phyloP scores from a whole-genome alignment of 2,113 vertebrate species.

The Labeo catla region DNA sequence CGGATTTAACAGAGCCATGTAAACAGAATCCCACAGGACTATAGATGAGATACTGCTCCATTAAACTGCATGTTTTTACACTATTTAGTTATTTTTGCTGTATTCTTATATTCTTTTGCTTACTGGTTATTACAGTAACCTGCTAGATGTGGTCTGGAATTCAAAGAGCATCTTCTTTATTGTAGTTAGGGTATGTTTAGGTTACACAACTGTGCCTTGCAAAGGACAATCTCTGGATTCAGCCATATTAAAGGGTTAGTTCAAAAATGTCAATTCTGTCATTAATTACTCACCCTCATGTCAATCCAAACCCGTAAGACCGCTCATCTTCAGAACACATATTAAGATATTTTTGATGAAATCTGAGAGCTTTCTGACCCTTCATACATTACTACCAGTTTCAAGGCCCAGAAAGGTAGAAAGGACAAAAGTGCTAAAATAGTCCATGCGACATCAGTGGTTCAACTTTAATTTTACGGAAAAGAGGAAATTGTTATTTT shows the following conservation, averaged over 20 bases:
- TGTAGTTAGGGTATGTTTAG: neutral
- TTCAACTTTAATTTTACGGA: no score
- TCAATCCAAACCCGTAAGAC: no score
- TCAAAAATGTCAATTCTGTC: no score
- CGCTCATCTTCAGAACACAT: no score
- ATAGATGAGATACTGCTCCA: neutral
- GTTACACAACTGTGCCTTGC: no score
- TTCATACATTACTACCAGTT: no score
- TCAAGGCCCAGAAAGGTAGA: no score
- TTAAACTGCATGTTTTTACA: neutral
- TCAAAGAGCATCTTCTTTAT: neutral
- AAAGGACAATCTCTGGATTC: neutral
- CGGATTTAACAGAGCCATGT: conserved; percentile 50
- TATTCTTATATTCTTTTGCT: neutral
- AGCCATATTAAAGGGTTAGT: neutral
- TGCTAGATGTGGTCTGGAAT: neutral
- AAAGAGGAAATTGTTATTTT: no score
- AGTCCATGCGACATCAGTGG: no score
- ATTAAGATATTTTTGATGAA: neutral
- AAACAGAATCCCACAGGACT: conserved; percentile 54
- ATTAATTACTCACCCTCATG: no score
- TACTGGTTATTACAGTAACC: neutral
- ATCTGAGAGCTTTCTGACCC: neutral
- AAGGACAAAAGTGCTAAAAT: no score
- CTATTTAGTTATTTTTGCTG: neutral